These are phyloP conservation scores for Formica exsecta DNA, from an alignment of 1,140 invertebrate genomes.

Conservation along the genomic window DNA sequence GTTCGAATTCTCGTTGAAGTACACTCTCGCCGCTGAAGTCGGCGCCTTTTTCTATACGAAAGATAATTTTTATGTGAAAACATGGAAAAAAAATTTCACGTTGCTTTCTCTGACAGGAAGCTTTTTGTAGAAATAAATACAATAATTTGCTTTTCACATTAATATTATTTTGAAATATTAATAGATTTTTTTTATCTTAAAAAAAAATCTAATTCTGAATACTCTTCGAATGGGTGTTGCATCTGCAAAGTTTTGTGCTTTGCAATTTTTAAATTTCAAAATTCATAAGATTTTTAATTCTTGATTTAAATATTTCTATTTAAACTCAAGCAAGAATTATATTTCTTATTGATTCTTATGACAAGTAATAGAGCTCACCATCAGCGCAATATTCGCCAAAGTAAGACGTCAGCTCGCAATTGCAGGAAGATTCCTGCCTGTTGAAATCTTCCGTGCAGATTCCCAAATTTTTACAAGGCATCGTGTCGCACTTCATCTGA, in stretches of 20 bases:
- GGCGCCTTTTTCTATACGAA: slow-evolving; percentile 92
- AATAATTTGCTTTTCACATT: neutral
- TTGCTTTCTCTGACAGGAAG: neutral
- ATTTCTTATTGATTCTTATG: neutral
- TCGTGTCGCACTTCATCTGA: slow-evolving; percentile 94
- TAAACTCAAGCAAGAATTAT: neutral
- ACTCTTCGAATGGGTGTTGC: neutral
- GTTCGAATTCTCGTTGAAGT: slow-evolving; percentile 91
- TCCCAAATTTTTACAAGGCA: slow-evolving; percentile 95
- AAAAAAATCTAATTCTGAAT: neutral
- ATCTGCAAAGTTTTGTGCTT: neutral
- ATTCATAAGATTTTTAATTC: neutral
- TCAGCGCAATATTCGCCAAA: slow-evolving; percentile 91
- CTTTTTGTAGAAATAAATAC: neutral
- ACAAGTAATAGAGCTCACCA: slow-evolving; percentile 81
- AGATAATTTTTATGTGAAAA: slow-evolving; percentile 83
- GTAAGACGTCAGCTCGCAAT: slow-evolving; percentile 95
- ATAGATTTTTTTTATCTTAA: neutral
- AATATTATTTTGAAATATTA: neutral
- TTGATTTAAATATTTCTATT: neutral
- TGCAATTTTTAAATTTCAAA: neutral
- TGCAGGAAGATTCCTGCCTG: slow-evolving; percentile 93
- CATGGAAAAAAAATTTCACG: neutral
- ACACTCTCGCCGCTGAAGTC: slow-evolving; percentile 95
- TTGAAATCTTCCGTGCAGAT: slow-evolving; percentile 96